Base-by-base conservation (phyloP, 2,113 vertebrate species). In the Cottus gobio region DNA sequence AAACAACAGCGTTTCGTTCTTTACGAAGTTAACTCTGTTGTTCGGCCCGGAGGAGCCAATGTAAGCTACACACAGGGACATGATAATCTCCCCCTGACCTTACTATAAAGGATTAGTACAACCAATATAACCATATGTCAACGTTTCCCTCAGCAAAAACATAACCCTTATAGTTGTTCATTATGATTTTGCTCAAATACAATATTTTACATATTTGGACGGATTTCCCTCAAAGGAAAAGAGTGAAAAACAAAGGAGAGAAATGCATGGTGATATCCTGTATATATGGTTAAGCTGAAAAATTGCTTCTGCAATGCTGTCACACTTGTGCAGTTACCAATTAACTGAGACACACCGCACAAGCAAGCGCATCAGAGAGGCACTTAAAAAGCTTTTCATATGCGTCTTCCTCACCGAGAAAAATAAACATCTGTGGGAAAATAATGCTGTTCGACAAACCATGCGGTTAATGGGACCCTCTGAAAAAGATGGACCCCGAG, bases 1-100 rank as follows among this genome's bases (percentile, higher is more conserved):
- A 62, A 80, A 72, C 54, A 42, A 48, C 84, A 66, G 28, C 30
- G 20, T 37, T 63, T 69, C 30, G 12, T 24, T 50, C 8, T 37
- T 48, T 7, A 82, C 13, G 13, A 34, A 18, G 11, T 36, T 11
- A n/a, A 22, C 3, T 0, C 16, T 58, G 0, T 39, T 7, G 5
- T 5, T 44, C 18, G 22, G 26, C 36, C 36, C 4, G 5, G 26
- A 66, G 16, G 12, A 15, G 4, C 2, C 36, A 52, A 31, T 62
- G 62, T 65, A 15, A 65, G 39, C 34, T 20, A 39, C 28, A 64
- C 26, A 13, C 31, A 10, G 24, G 3, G 68, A 42, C 7, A 8
- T 57, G 18, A 24, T 10, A 16, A 46, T 58, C 22, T 48, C 39
- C 24, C 5, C 10, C 15, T 66, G 22, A 16, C 28, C 2, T 36